Evolutionary conservation across 2,797 vertebrate genomes (phyloP), one percentile per base, ranked within the genome.

Genomic region (Trematocara caparti): DNA sequence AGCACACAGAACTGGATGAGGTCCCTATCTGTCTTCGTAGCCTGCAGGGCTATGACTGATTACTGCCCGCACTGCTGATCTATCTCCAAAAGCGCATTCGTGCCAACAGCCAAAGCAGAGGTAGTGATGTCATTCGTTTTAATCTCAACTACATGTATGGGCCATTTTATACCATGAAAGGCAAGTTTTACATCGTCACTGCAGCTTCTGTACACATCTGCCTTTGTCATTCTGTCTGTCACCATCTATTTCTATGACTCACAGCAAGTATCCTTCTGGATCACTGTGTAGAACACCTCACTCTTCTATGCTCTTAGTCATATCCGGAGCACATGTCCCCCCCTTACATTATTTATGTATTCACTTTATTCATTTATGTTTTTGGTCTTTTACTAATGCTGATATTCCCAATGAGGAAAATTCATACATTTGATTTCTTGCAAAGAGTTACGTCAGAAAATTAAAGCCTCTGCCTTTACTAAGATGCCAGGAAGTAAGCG

Each of bases 111-210:
- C 75, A 84, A 69, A 34, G 38, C 21, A 74, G 36, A 76, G 62
- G 64, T 43, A 50, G 48, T 90, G 83, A 87, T 87, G 76, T 92
- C 73, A 93, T 92, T 90, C 82, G 72, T 86, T 86, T 85, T 84
- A 88, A 88, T 87, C 89, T 81, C 83, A 91, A 90, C 82, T 90
- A 80, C 51, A 81, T 82, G 71, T 50, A 72, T 40, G 19, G 27
- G 59, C 80, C 14, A n/a, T 81, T 83, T 79, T 71, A 89, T 79
- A 78, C 80, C 86, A 86, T 79, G 72, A 92, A 90, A 84, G 83
- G 81, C 32, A 78, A 84, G 74, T 90, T 86, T 82, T 81, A 47
- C 30, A n/a, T 24, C 36, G 5, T 78, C 47, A 34, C 32, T 30
- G 57, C 62, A 82, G 75, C 75, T 40, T 79, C 74, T 40, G 40